A percentile compares a stretch with the other conserved stretches of the same genome.
Evolutionary conservation across 2,888 invertebrate genomes (phyloP).

Genomic region (Troides oblongomaculatus): DNA sequence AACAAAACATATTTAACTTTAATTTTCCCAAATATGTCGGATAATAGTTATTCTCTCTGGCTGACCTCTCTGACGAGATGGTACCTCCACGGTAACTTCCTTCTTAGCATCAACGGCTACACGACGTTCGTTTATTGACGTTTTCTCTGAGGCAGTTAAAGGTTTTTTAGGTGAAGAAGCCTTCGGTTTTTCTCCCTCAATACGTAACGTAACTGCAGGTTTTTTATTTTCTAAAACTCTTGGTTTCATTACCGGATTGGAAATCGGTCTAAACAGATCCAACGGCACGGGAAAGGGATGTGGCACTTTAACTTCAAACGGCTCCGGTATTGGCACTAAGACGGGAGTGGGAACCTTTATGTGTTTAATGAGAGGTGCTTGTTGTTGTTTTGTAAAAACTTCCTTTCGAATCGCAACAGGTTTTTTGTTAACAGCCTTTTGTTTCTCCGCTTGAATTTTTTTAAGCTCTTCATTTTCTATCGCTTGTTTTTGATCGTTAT

Average conservation of each 20-base stretch:
- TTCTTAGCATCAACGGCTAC: constrained; percentile 44
- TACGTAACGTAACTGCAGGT: constrained; percentile 35
- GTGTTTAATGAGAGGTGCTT: constrained; percentile 41
- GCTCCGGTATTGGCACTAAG: constrained; percentile 50
- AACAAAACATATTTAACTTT: constrained; percentile 30
- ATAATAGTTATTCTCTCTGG: constrained; percentile 48
- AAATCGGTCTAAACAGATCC: constrained; percentile 43
- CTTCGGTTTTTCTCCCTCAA: constrained; percentile 39
- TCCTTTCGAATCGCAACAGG: constrained; percentile 45
- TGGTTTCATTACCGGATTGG: constrained; percentile 41
- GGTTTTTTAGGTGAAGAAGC: constrained; percentile 45
- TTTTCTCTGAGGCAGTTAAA: constrained; percentile 46
- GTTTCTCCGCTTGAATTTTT: constrained; percentile 43
- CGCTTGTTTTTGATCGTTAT: constrained; percentile 49
- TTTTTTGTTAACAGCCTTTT: constrained; percentile 48
- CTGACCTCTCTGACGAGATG: constrained; percentile 41
- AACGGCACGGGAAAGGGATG: constrained; percentile 46
- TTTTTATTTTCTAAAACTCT: constrained; percentile 45
- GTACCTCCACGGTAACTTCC: constrained; percentile 41
- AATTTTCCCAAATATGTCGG: constrained; percentile 56
- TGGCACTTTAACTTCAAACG: constrained; percentile 43
- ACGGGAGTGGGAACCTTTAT: constrained; percentile 42
- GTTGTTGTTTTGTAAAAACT: constrained; percentile 43
- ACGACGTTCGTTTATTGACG: constrained; percentile 42
- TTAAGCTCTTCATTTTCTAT: constrained; percentile 50